phyloP scores from a whole-genome alignment of 2,888 invertebrate species.

The Epinotia ramella region DNA sequence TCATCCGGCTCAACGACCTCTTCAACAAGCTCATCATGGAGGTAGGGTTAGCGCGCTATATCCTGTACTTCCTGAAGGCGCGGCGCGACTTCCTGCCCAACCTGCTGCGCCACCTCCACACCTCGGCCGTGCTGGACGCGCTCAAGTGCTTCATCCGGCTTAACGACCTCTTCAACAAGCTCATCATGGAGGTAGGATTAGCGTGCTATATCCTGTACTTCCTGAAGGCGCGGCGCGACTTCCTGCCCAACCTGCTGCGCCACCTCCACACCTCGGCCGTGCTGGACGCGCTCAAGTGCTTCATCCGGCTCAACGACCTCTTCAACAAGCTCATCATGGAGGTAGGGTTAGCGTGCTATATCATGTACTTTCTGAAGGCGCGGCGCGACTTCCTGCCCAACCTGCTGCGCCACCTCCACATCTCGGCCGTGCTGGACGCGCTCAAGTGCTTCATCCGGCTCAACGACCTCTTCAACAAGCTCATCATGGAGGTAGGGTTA shows the following conservation, averaged over 20 bases:
- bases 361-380: conserved; percentile 95
- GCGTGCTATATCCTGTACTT: no score
- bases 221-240: conserved; percentile 94
- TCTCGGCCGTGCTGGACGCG: conserved; percentile 97
- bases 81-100: conserved; percentile 94
- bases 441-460: conserved; percentile 94
- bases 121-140: conserved; percentile 97
- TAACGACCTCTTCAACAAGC: conserved; percentile 74
- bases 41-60: conserved; percentile 61
- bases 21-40: conserved; percentile 77
- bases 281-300: conserved; percentile 95
- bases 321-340: conserved; percentile 77
- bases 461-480: conserved; percentile 74
- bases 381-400: conserved; percentile 94
- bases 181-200: conserved; percentile 70
- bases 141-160: conserved; percentile 94
- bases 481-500: conserved; percentile 70
- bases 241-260: conserved; percentile 93
- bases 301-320: conserved; percentile 88
- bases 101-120: conserved; percentile 95
- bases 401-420: conserved; percentile 95
- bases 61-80: conserved; percentile 95
- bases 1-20: conserved; percentile 88
- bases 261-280: conserved; percentile 98
- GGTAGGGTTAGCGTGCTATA: conserved; percentile 88